A percentile compares a stretch with the other conserved stretches of the same genome.
Evolutionary conservation across 2,888 invertebrate species (phyloP).

Genomic region (Dusona sp.): DNA sequence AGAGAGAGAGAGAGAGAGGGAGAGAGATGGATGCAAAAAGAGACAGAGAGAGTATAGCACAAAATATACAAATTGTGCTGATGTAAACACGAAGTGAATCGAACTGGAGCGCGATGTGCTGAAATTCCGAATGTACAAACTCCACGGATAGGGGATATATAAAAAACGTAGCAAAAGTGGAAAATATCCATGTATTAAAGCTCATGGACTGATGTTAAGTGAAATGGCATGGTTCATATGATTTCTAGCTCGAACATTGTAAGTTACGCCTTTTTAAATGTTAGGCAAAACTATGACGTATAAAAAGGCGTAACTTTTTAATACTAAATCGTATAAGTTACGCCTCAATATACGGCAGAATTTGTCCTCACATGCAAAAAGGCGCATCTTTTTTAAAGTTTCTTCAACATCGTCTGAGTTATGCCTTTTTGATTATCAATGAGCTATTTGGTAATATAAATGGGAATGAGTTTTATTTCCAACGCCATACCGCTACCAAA

Average conservation of each 20-base stretch:
- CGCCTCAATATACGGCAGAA: not conserved
- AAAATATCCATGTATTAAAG: slow-evolving; percentile 40
- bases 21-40: too few relatives aligned
- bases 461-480: slow-evolving; percentile 11
- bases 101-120: slow-evolving; percentile 52
- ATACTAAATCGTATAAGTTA: not conserved
- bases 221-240: not conserved
- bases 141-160: not conserved
- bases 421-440: slow-evolving; percentile 12
- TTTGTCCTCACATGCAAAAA: not conserved
- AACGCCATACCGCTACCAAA: slow-evolving; percentile 53
- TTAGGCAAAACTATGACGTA: not conserved
- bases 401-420: too few relatives aligned
- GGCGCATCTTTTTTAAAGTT: slow-evolving; percentile 9
- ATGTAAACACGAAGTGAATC: slow-evolving; percentile 59
- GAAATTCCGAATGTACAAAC: slow-evolving; percentile 33
- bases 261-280: slow-evolving; percentile 6
- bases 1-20: slow-evolving; percentile 45
- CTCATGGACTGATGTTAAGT: slow-evolving; percentile 1
- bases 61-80: slow-evolving; percentile 66
- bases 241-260: not conserved
- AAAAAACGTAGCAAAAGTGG: slow-evolving; percentile 35
- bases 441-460: slow-evolving; percentile 5
- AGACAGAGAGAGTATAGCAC: slow-evolving; percentile 62
- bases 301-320: not conserved